Percentiles rank a stretch among this genome's conserved stretches.
These are phyloP conservation scores for Pseudobourletiella spinata DNA, from an alignment of 1,140 invertebrate species.

Conservation along the genomic window DNA sequence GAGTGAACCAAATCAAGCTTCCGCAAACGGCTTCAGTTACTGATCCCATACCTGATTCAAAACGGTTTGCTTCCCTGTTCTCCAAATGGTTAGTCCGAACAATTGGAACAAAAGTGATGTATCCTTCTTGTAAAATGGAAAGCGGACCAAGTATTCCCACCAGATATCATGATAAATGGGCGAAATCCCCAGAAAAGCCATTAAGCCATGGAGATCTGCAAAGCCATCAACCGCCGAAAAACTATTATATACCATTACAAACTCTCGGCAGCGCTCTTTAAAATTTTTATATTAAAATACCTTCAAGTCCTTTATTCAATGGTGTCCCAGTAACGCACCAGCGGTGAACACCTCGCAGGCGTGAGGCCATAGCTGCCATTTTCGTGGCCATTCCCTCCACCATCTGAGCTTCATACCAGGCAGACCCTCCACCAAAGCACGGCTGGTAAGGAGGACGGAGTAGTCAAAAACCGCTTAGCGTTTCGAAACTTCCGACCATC, in stretches of 20 bases:
- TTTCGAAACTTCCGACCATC: constrained; percentile 45
- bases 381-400: constrained; percentile 54
- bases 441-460: constrained; percentile 52
- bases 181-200: constrained; percentile 57
- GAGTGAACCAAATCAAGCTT: no score
- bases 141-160: constrained; percentile 51
- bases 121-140: constrained; percentile 44
- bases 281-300: no score
- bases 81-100: constrained; percentile 53
- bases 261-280: no score
- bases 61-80: constrained; percentile 57
- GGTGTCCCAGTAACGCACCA: constrained; percentile 76
- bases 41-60: constrained; percentile 51
- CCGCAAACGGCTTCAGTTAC: no score
- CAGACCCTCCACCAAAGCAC: constrained; percentile 70
- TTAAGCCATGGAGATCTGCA: constrained; percentile 57
- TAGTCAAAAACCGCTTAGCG: constrained; percentile 51
- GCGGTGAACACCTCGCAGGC: constrained; percentile 51
- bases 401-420: constrained; percentile 75
- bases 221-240: no score
- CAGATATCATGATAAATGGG: constrained; percentile 49
- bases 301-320: constrained; percentile 53
- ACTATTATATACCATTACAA: no score
- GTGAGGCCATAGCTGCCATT: constrained; percentile 54
- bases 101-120: constrained; percentile 20